These are phyloP conservation scores for Hucho hucho DNA, from an alignment of 2,113 vertebrate genomes.

Conservation along the genomic window DNA sequence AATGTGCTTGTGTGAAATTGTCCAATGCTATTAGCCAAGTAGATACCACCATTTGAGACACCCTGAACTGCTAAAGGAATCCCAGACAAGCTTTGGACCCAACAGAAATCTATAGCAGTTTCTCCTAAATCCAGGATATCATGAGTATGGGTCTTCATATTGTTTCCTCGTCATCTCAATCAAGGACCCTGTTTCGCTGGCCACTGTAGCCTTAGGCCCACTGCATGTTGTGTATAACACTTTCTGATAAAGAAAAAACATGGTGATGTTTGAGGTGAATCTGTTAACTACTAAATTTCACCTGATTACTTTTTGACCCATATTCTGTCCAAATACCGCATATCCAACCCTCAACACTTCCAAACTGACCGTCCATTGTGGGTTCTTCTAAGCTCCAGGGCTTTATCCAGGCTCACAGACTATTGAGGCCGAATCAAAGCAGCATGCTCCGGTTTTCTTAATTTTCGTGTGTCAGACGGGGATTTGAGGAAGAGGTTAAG, in stretches of 20 bases:
- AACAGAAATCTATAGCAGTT: neutral
- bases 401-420: slow-evolving; percentile 54
- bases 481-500: slow-evolving; percentile 58
- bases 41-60: no score
- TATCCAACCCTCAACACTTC: slow-evolving; percentile 12
- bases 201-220: no score
- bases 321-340: neutral
- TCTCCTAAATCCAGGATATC: neutral
- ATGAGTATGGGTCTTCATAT: neutral
- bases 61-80: neutral
- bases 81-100: slow-evolving; percentile 1
- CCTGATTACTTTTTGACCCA: neutral
- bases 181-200: no score
- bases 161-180: no score
- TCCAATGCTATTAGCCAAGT: no score
- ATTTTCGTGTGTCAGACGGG: slow-evolving; percentile 70
- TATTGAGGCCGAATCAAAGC: slow-evolving; percentile 66
- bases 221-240: no score
- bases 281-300: slow-evolving; percentile 1
- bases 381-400: slow-evolving; percentile 46
- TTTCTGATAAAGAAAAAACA: no score
- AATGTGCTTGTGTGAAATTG: no score
- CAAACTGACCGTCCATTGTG: slow-evolving; percentile 34
- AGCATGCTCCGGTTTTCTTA: slow-evolving; percentile 57
- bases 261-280: neutral